Conservation (phyloP, 2,888 invertebrate species). For the Spodoptera exigua region DNA sequence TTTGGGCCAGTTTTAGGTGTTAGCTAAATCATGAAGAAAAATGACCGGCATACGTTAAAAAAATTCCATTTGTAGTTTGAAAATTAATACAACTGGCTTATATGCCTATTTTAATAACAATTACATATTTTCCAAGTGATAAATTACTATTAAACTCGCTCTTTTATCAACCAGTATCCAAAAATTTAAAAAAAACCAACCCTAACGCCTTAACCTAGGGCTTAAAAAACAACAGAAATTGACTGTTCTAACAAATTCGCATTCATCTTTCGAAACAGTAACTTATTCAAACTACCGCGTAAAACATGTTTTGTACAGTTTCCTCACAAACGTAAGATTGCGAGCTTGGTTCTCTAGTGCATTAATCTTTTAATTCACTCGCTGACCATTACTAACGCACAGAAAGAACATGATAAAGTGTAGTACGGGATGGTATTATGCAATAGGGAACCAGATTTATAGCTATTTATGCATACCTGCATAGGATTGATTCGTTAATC, state of each 20-base stretch:
- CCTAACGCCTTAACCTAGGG: no score
- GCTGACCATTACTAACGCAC: constrained; percentile 44
- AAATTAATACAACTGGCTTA: no score
- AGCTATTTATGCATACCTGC: constrained; percentile 22
- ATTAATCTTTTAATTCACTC: constrained; percentile 46
- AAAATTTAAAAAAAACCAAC: no score
- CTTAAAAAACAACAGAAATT: no score
- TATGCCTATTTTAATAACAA: no score
- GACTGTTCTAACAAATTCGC: constrained; percentile 1
- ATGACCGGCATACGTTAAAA: no score
- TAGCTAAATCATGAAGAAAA: no score
- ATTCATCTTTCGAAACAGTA: constrained; percentile 12
- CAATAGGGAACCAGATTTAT: constrained; percentile 34
- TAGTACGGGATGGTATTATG: constrained; percentile 46
- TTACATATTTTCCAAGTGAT: no score
- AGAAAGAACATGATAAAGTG: constrained; percentile 42
- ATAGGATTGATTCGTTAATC: constrained; percentile 39
- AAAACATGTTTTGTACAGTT: constrained; percentile 18
- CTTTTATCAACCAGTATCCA: no score
- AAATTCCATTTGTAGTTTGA: no score
- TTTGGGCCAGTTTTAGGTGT: no score
- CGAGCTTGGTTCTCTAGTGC: constrained; percentile 12
- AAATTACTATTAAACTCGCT: no score
- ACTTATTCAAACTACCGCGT: constrained; percentile 4
- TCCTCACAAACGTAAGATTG: constrained; percentile 21